Base-by-base conservation (phyloP, 2,797 vertebrate genomes). In the Lacerta agilis region DNA sequence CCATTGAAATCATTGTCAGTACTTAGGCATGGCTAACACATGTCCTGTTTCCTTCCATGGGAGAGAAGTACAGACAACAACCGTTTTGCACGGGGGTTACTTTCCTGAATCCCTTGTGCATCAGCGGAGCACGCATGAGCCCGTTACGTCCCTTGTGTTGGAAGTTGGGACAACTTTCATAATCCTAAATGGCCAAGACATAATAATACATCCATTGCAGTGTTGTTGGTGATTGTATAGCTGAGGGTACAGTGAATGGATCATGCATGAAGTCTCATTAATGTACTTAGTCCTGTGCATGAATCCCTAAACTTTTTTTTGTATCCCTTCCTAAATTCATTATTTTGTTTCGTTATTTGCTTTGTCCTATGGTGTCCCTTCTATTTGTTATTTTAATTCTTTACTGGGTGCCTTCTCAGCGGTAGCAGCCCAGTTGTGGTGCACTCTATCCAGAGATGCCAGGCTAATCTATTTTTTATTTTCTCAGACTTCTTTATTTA, bases 71-170 rank as follows among this genome's bases (percentile, higher is more conserved):
- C 49, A 55, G 13, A 55, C 49, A 55, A 55, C 49, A 55, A 55
- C 49, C 3, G 49, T 55, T 55, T 55, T 55, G 13, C 49, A 55
- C 13, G 1, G 49, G 49, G 49, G 13, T 55, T 55, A 55, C 45
- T 49, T 49, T 49, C 45, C 45, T 49, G 45, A 45, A 45, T 45
- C 45, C 45, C 45, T 3, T 3, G 45, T 49, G 11, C 2, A 0
- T 13, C 45, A 49, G 45, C 13, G 49, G 13, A 55, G 49, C 0
- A 0, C 0, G 49, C 3, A 13, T 4, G 15, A 55, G 49, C 1
- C 49, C 0, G 0, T 15, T 15, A 55, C 1, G 49, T 13, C 49
- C 58, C 58, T 18, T 61, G 18, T 61, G 6, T 20, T 18, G 58
- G 58, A 61, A 23, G 17, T 7, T 61, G 18, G n/a, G 38, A 43